Base-by-base conservation (phyloP, 2,113 vertebrate genomes). In the Pristiophorus japonicus region DNA sequence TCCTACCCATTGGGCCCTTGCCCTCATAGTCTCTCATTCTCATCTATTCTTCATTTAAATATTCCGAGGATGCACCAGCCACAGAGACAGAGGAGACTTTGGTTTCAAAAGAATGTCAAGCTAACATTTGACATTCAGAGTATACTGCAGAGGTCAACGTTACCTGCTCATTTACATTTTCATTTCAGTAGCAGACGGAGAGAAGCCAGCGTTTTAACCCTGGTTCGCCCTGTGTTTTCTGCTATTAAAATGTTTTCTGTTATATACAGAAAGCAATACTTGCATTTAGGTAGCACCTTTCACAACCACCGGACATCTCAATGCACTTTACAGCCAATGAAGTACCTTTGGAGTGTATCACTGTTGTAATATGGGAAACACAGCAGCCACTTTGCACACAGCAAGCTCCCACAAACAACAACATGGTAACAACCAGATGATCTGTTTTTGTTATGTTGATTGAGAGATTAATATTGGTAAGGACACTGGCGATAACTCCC, bases 121-220 rank as follows among this genome's bases (percentile, higher is more conserved):
- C 88, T 92, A 59, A 92, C 88, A 92, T 92, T 92, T 92, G 88
- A 92, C 88, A 92, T 92, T 92, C 88, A 92, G 59, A 63, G 88
- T 63, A n/a, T 65, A 11, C 88, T 38, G 88, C 59, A 92, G 88
- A 92, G 88, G 88, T 92, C 88, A 92, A 92, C 59, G 59, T 92
- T 92, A 92, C 88, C 59, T 92, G 88, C 88, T 92, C 88, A 92
- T 92, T 92, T 92, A 65, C 88, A 92, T 92, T 92, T 92, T 92
- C 88, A 92, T 92, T 92, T 92, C 88, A 92, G 63, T 92, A 92
- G 62, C 59, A 92, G 88, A 92, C 18, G 34, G 88, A 92, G 88
- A 63, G 88, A 45, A 81, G 38, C 78, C 78, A 81, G 78, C 18
- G 42, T 92, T 63, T 92, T 92, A 92, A 92, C 88, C 88, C 88